Percentiles rank a stretch among this genome's conserved stretches.
phyloP scores from a whole-genome alignment of 2,113 vertebrate species.

The Hyperoodon ampullatus region DNA sequence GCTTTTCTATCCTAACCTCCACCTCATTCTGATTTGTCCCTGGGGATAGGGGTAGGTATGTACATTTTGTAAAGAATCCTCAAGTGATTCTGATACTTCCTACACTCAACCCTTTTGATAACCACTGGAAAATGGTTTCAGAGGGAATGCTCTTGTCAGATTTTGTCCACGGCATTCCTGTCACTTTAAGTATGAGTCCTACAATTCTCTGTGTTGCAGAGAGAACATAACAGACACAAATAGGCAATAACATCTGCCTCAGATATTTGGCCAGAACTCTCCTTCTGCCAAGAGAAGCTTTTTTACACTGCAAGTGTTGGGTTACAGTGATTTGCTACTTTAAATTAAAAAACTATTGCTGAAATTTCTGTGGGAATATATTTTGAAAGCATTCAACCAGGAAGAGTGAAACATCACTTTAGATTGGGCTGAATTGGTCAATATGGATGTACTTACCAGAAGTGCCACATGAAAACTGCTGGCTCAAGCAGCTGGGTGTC shows the following conservation, averaged over 20 bases:
- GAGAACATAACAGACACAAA: background rate
- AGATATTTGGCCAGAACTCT: background rate
- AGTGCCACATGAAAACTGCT: background rate
- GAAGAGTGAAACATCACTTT: slow-evolving; percentile 53
- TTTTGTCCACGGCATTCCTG: background rate
- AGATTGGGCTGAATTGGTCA: slow-evolving; percentile 12
- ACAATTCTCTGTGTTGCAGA: background rate
- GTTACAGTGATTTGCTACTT: background rate
- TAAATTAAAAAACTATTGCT: slow-evolving; percentile 35
- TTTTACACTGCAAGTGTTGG: background rate
- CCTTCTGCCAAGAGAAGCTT: slow-evolving; percentile 8
- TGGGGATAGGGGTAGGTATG: background rate
- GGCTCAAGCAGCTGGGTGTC: slow-evolving; percentile 49
- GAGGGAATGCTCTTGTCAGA: background rate
- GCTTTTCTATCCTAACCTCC: background rate
- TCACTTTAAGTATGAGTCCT: background rate
- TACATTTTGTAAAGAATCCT: background rate
- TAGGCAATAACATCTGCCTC: background rate
- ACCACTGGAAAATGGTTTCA: background rate
- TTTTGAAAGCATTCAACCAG: slow-evolving; percentile 45
- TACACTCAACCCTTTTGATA: background rate
- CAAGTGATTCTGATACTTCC: background rate
- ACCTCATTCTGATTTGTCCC: background rate
- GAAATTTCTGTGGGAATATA: slow-evolving; percentile 43
- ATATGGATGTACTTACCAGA: background rate